phyloP scores from a whole-genome alignment of 1,140 invertebrate genomes.

The Drosophila nikananu region DNA sequence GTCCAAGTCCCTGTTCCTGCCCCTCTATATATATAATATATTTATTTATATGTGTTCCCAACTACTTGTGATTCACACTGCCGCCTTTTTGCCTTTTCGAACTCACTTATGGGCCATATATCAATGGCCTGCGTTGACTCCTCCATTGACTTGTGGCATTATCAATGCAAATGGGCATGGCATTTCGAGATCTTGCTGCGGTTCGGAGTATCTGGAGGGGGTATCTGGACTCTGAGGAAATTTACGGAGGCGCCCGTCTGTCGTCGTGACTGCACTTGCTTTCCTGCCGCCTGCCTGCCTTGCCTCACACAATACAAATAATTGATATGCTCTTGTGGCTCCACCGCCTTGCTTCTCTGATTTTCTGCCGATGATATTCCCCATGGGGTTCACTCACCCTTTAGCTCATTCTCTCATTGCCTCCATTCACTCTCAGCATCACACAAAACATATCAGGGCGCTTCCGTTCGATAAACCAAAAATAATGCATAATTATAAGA shows the following conservation, averaged over 20 bases:
- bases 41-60: background rate
- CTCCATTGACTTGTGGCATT: conserved; percentile 49
- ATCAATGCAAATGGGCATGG: conserved; percentile 66
- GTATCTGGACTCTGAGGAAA: conserved; percentile 1
- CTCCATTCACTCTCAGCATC: background rate
- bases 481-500: conserved; percentile 18
- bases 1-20: background rate
- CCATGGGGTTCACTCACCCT: conserved; percentile 21
- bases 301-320: conserved; percentile 68
- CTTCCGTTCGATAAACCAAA: conserved; percentile 69
- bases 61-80: conserved; percentile 69
- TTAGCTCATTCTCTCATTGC: background rate
- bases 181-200: conserved; percentile 14
- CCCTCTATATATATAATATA: background rate
- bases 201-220: background rate
- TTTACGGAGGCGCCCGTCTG: conserved; percentile 34
- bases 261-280: conserved; percentile 28
- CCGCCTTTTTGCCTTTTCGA: conserved; percentile 44
- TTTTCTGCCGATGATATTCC: conserved; percentile 25
- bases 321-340: conserved; percentile 65
- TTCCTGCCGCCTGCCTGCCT: background rate
- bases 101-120: conserved; percentile 53
- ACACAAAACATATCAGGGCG: conserved; percentile 34
- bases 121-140: conserved; percentile 46
- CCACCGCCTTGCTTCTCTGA: conserved; percentile 9